A percentile compares a stretch with the other conserved stretches of the same genome.
phyloP scores from a whole-genome alignment of 2,888 invertebrate species.

The Dynastes tityus region DNA sequence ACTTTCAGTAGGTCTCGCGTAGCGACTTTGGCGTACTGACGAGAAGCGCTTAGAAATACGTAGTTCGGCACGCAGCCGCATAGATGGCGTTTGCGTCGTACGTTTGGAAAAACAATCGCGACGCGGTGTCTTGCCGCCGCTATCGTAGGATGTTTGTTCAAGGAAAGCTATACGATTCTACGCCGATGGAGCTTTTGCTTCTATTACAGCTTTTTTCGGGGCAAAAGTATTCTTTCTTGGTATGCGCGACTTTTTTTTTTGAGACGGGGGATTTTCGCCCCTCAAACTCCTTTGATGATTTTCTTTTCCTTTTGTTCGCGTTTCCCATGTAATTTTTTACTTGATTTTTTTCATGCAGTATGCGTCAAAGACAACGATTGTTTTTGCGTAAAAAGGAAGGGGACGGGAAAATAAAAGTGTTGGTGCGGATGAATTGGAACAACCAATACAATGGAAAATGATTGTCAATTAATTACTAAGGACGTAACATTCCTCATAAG shows the following conservation, averaged over 20 bases:
- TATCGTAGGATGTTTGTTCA: background rate
- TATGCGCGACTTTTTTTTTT: background rate
- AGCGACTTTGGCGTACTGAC: slow-evolving; percentile 5
- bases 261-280: background rate
- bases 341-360: background rate
- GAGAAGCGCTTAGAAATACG: slow-evolving; percentile 5
- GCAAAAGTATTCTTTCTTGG: too few relatives aligned
- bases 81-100: slow-evolving; percentile 24
- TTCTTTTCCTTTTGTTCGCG: background rate
- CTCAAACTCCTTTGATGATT: background rate
- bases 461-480: too few relatives aligned
- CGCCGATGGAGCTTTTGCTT: background rate
- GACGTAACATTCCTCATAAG: too few relatives aligned
- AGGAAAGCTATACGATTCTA: background rate
- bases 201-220: too few relatives aligned
- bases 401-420: too few relatives aligned
- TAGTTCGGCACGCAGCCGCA: slow-evolving; percentile 29
- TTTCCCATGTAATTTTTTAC: background rate
- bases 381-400: too few relatives aligned
- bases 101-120: slow-evolving; percentile 13
- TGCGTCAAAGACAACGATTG: too few relatives aligned
- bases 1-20: background rate
- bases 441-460: too few relatives aligned
- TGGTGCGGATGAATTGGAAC: too few relatives aligned
- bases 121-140: background rate